phyloP scores from a whole-genome alignment of 2,113 vertebrate genomes.

The Axis porcinus region DNA sequence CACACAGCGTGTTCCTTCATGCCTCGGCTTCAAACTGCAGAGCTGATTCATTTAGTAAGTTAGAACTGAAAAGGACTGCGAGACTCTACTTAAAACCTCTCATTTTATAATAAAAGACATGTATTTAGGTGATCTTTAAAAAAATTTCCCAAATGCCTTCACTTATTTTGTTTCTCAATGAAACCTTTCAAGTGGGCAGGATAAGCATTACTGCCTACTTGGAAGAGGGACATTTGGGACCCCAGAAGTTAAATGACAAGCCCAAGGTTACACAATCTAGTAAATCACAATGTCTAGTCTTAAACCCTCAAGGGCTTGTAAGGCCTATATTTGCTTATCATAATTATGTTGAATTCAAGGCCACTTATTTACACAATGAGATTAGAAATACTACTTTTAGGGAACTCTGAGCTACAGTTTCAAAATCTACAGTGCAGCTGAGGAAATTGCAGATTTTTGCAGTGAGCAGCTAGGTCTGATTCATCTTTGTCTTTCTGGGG shows the following conservation, averaged over 20 bases:
- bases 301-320: not conserved
- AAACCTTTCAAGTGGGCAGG: not conserved
- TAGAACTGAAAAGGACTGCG: not conserved
- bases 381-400: not conserved
- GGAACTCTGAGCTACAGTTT: not conserved
- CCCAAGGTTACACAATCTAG: not conserved
- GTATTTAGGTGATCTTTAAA: not conserved
- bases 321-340: not conserved
- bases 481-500: not conserved
- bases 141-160: not conserved
- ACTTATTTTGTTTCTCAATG: not conserved
- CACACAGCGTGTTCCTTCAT: not conserved
- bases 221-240: not conserved
- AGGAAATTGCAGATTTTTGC: not conserved
- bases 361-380: not conserved
- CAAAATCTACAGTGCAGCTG: not conserved
- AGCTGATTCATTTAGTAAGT: not conserved
- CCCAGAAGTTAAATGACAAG: not conserved
- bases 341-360: not conserved
- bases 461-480: not conserved
- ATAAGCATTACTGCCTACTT: not conserved
- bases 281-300: not conserved
- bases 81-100: not conserved
- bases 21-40: not conserved
- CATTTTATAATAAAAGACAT: not conserved